These are phyloP conservation scores for Dynastes maya DNA, from an alignment of 2,888 invertebrate species.

Conservation along the genomic window DNA sequence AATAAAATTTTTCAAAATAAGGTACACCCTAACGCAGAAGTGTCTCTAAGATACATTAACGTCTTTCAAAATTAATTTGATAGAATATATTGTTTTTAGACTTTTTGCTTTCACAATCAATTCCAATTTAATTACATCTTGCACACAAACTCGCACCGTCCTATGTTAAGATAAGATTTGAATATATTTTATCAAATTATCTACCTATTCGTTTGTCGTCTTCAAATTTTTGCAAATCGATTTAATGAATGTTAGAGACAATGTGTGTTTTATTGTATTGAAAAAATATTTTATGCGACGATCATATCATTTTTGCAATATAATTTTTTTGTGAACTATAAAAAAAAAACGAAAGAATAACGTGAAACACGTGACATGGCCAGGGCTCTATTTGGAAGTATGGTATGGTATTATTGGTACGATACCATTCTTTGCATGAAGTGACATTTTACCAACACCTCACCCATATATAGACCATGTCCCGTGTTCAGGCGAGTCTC, in stretches of 20 bases:
- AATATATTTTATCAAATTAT: constrained; percentile 31
- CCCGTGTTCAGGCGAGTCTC: constrained; percentile 87
- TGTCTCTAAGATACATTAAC: constrained; percentile 31
- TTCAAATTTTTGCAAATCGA: not conserved
- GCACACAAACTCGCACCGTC: constrained; percentile 14
- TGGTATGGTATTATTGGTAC: constrained; percentile 57
- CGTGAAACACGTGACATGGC: constrained; percentile 51
- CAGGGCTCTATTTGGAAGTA: constrained; percentile 56
- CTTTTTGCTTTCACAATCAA: not conserved
- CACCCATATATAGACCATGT: constrained; percentile 68
- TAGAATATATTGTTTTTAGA: constrained; percentile 16
- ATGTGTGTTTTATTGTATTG: not conserved
- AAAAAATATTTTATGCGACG: not conserved
- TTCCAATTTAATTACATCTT: not conserved
- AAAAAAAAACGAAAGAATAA: not conserved
- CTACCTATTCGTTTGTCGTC: not conserved
- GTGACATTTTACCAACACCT: constrained; percentile 61
- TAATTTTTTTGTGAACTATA: not conserved
- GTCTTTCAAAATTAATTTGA: constrained; percentile 8
- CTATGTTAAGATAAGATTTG: not conserved
- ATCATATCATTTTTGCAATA: not conserved
- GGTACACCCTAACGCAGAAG: no score
- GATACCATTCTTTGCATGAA: constrained; percentile 57
- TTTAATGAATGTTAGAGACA: constrained; percentile 35
- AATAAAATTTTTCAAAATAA: no score